These are phyloP conservation scores for Sebastes aleutianus DNA, from an alignment of 2,797 vertebrate genomes.

Conservation along the genomic window DNA sequence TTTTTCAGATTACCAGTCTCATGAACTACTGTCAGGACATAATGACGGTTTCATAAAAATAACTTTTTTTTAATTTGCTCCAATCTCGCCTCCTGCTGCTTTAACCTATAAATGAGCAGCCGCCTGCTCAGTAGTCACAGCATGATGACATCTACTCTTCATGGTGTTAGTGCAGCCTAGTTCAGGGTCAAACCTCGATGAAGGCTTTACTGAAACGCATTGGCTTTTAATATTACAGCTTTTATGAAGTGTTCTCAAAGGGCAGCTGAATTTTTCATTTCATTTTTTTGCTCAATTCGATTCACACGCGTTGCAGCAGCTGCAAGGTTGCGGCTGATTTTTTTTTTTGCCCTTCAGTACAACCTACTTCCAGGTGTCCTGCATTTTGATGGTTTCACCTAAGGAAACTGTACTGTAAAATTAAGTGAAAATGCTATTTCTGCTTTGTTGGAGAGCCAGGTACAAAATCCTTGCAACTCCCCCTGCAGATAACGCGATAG, in stretches of 20 bases:
- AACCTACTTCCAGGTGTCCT: constrained; percentile 3
- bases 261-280: constrained; percentile 3
- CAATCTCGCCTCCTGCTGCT: too few relatives aligned
- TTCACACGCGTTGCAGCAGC: constrained; percentile 7
- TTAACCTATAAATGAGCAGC: not conserved
- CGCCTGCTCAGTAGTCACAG: not conserved
- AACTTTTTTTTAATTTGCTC: too few relatives aligned
- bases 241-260: constrained; percentile 4
- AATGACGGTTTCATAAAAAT: too few relatives aligned
- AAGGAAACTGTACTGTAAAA: not conserved
- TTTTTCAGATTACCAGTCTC: not conserved
- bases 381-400: constrained; percentile 26
- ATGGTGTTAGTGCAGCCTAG: not conserved
- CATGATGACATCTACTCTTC: not conserved
- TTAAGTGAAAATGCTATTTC: constrained; percentile 6
- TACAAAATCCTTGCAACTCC: constrained; percentile 18
- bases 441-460: not conserved
- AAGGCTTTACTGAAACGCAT: constrained; percentile 7
- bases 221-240: constrained; percentile 11
- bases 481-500: constrained; percentile 27
- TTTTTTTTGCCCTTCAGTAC: not conserved
- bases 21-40: not conserved
- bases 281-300: not conserved
- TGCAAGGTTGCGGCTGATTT: not conserved
- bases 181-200: constrained; percentile 10